Conservation (phyloP, 2,113 vertebrate species). For the Anoura caudifer region DNA sequence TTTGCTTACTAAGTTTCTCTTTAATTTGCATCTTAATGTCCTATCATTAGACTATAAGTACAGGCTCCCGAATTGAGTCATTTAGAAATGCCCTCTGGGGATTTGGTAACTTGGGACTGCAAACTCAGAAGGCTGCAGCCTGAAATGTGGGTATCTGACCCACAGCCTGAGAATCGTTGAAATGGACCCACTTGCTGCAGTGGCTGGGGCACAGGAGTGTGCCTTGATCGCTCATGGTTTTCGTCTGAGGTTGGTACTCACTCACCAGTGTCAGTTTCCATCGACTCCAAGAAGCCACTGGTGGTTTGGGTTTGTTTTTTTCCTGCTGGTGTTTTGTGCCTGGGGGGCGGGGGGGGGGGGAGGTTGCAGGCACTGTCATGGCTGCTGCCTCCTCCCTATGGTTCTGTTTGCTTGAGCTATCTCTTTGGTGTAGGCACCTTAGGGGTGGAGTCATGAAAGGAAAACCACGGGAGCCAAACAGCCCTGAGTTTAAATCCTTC, state of each 20-base stretch:
- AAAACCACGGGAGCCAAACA: neutral
- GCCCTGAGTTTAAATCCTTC: neutral
- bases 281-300: neutral
- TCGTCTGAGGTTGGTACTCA: neutral
- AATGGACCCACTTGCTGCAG: neutral
- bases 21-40: constrained; percentile 76
- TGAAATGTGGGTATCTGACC: neutral
- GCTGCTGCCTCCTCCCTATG: neutral
- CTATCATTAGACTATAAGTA: constrained; percentile 74
- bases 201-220: rapidly evolving
- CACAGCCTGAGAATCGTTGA: neutral
- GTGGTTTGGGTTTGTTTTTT: neutral
- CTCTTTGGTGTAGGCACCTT: neutral
- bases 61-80: constrained; percentile 43
- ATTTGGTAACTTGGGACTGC: neutral
- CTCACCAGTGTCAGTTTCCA: neutral
- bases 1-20: constrained; percentile 73
- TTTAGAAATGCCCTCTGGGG: constrained; percentile 61
- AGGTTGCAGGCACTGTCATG: neutral
- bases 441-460: neutral
- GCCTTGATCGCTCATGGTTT: rapidly evolving
- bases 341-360: no score
- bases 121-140: neutral
- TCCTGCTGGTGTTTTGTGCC: neutral
- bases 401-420: neutral